Percentiles rank a stretch among this genome's conserved stretches.
Conservation (phyloP, 2,888 invertebrate species). For the Rapana venosa region DNA sequence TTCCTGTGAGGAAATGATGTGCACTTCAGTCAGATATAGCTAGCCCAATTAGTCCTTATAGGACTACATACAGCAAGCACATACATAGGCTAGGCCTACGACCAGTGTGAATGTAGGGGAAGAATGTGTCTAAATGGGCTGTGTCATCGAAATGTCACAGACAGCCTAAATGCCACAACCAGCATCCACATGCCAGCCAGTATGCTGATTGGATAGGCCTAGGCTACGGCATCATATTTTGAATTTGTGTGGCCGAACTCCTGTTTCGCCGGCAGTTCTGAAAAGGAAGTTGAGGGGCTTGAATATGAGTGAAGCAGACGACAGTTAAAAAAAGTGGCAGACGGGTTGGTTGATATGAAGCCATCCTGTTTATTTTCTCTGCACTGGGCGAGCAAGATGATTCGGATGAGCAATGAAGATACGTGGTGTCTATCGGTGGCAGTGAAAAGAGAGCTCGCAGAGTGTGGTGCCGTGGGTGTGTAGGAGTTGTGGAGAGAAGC, state of each 20-base stretch:
- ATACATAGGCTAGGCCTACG: neutral
- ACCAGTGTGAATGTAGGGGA: neutral
- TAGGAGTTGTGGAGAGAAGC: neutral
- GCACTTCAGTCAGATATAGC: neutral
- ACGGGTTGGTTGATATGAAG: neutral
- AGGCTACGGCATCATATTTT: neutral
- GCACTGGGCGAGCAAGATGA: neutral
- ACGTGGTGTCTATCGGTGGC: neutral
- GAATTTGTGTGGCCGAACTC: neutral
- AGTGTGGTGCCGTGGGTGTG: neutral
- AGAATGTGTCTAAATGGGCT: neutral
- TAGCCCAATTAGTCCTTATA: neutral
- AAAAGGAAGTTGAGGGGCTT: neutral
- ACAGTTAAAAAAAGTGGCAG: neutral
- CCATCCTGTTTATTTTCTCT: neutral
- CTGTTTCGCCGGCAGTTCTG: neutral
- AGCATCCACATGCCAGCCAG: neutral
- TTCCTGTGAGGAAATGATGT: slow-evolving; percentile 22
- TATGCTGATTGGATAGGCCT: slow-evolving; percentile 9
- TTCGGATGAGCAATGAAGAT: neutral
- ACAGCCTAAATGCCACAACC: neutral
- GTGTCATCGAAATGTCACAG: slow-evolving; percentile 23
- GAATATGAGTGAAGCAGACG: neutral
- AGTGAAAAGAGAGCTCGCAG: neutral
- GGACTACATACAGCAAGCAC: neutral